Percentiles rank a stretch among this genome's conserved stretches.
phyloP scores from a whole-genome alignment of 2,797 vertebrate species.

The Champsocephalus esox region DNA sequence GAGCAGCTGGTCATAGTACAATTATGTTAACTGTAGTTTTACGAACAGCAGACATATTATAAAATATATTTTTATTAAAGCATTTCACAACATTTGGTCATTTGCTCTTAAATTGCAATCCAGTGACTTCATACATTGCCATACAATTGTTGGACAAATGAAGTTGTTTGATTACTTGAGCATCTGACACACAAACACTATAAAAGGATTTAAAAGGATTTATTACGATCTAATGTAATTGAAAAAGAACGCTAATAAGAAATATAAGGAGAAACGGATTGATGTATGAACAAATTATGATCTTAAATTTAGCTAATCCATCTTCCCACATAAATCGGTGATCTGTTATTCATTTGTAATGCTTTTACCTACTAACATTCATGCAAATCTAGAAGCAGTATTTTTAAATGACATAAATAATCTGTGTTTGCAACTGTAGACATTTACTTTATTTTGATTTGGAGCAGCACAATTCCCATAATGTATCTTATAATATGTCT shows the following conservation, averaged over 20 bases:
- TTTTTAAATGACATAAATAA: neutral
- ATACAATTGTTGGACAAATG: neutral
- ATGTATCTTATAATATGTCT: neutral
- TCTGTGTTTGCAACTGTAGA: neutral
- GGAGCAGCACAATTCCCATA: slow-evolving; percentile 2
- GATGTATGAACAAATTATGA: neutral
- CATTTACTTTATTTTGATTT: slow-evolving; percentile 1
- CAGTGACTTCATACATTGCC: neutral
- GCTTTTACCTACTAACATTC: neutral
- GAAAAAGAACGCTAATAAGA: neutral
- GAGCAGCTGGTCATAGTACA: slow-evolving; percentile 4
- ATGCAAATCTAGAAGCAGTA: neutral
- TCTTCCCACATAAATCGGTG: neutral
- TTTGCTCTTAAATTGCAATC: neutral
- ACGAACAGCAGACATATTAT: neutral
- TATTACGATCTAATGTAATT: neutral
- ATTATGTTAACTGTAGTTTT: slow-evolving; percentile 9
- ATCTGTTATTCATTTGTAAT: neutral
- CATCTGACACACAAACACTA: neutral
- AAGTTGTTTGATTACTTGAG: neutral
- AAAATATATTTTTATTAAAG: neutral
- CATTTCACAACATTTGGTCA: neutral
- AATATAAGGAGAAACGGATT: neutral
- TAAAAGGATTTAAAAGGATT: neutral
- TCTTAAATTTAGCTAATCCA: neutral